Evolutionary conservation across 2,888 invertebrate genomes (phyloP).

Genomic region (Zygogramma bicolorata): DNA sequence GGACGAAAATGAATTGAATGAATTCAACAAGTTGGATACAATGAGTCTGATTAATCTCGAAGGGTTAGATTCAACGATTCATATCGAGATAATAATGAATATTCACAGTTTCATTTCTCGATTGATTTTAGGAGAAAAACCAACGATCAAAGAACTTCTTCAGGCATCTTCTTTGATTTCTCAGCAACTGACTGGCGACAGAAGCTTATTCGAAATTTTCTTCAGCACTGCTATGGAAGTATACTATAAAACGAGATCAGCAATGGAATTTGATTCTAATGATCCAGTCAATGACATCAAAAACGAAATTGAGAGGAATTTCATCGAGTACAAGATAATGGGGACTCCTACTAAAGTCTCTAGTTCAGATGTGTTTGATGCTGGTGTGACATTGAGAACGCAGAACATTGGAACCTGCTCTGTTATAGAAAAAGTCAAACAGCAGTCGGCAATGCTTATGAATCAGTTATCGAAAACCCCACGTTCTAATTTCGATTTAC

Average conservation of each 20-base stretch:
- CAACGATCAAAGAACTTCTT: constrained; percentile 74
- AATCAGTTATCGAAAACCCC: constrained; percentile 8
- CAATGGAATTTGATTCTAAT: constrained; percentile 61
- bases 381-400: constrained; percentile 63
- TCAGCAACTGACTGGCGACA: constrained; percentile 70
- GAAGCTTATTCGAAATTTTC: constrained; percentile 68
- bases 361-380: constrained; percentile 40
- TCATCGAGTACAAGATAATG: constrained; percentile 3
- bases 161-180: constrained; percentile 75
- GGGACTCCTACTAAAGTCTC: background rate
- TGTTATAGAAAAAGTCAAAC: constrained; percentile 69
- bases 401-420: constrained; percentile 70
- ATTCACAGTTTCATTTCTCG: constrained; percentile 67
- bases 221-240: constrained; percentile 74
- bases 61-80: constrained; percentile 60
- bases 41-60: constrained; percentile 69
- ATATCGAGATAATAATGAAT: constrained; percentile 63
- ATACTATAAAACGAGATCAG: constrained; percentile 67
- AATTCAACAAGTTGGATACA: constrained; percentile 65
- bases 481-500: constrained; percentile 21
- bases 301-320: constrained; percentile 63
- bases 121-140: constrained; percentile 71
- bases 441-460: constrained; percentile 62
- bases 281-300: constrained; percentile 69
- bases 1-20: constrained; percentile 55